A percentile compares a stretch with the other conserved stretches of the same genome.
Conservation (phyloP, 2,113 vertebrate genomes). For the Pungitius pungitius region DNA sequence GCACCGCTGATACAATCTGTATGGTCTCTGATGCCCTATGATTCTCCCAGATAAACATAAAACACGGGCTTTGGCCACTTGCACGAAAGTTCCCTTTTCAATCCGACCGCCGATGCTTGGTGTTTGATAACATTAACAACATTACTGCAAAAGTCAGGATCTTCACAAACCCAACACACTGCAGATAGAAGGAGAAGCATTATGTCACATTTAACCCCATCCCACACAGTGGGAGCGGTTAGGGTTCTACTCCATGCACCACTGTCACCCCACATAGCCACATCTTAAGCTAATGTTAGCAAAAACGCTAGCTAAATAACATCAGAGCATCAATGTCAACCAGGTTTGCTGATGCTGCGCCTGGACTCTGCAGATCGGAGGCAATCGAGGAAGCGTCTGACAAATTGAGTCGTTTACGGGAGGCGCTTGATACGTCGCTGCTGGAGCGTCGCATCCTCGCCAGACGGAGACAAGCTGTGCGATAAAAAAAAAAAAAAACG, state of each 20-base stretch:
- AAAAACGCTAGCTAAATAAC: not conserved
- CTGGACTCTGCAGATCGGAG: too few species aligned
- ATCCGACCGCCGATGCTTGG: not conserved
- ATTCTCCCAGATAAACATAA: not conserved
- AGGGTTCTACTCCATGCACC: too few species aligned
- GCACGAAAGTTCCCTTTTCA: not conserved
- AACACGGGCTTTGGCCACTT: not conserved
- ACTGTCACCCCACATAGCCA: not conserved
- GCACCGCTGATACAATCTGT: not conserved
- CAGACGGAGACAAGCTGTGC: not conserved
- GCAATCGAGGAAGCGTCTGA: too few species aligned
- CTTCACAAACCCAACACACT: not conserved
- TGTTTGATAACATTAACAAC: not conserved
- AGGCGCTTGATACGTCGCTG: not conserved
- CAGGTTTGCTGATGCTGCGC: not conserved
- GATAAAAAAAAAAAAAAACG: not conserved
- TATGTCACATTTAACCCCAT: too few species aligned
- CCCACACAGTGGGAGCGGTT: too few species aligned
- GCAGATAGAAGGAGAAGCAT: too few species aligned
- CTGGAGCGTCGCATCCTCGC: not conserved
- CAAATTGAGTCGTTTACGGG: too few species aligned
- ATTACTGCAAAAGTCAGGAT: not conserved
- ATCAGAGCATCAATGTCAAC: not conserved
- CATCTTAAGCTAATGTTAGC: not conserved
- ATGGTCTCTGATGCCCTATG: not conserved